Evolutionary conservation across 2,113 vertebrate genomes (phyloP).

Genomic region (Arenaria interpres): DNA sequence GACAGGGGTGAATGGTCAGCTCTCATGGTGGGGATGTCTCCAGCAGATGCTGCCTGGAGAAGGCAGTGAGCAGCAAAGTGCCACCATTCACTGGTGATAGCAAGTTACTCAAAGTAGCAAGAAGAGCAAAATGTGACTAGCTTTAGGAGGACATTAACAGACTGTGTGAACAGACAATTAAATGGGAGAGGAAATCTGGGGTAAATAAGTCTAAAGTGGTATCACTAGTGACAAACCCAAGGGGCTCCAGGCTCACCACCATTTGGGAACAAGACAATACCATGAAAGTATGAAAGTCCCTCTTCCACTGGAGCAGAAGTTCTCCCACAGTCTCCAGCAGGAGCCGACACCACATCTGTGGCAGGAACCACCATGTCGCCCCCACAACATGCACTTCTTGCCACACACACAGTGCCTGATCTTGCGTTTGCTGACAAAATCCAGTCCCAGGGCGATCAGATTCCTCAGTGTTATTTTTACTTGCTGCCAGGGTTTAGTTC

Average conservation of each 20-base stretch:
- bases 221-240: neutral
- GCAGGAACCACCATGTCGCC: neutral
- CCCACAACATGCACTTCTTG: neutral
- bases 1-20: neutral
- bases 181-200: neutral
- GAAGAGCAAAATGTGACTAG: neutral
- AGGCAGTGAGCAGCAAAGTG: neutral
- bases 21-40: neutral
- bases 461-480: neutral
- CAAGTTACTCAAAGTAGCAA: fast-evolving
- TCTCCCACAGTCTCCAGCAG: neutral
- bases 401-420: neutral
- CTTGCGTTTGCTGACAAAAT: neutral
- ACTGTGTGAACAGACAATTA: neutral
- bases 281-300: fast-evolving
- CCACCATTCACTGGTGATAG: neutral
- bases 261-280: neutral
- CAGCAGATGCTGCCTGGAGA: neutral
- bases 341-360: fast-evolving
- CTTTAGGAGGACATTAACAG: neutral
- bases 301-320: neutral
- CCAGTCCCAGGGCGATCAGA: neutral
- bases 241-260: neutral
- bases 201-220: neutral
- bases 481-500: neutral